Evolutionary conservation across 2,888 invertebrate species (phyloP), one percentile per base, ranked within the genome.

Genomic region (Aproaerema taeniolella): DNA sequence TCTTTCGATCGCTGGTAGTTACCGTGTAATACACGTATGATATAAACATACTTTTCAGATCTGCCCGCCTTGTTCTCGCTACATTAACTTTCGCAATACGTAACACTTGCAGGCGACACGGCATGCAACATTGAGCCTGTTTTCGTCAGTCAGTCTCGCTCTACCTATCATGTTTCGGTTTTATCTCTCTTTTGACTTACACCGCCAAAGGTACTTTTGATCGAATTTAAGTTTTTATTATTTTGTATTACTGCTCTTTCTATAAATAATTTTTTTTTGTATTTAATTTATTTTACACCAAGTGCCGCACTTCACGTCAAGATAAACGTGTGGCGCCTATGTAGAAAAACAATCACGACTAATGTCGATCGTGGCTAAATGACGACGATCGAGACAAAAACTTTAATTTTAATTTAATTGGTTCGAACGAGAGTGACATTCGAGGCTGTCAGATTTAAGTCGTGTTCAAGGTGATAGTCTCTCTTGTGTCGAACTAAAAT

Each of bases 401-500:
- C 63, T 67, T 71, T 69, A 68, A 69, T 73, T 75, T 73, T 65
- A 69, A 67, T 72, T 77, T 71, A 77, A 74, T 74, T 75, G 72
- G 68, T 73, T 63, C 69, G 60, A 60, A 67, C 76, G 73, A 78
- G 74, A 82, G 78, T 78, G 79, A 78, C 80, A 83, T 77, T 85
- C 76, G 77, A 76, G 68, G 77, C 72, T 85, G 85, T 86, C 83
- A 85, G 83, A 85, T 85, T 85, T 86, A 83, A 81, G 80, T 77
- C 76, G 75, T 61, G 69, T 73, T 81, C 83, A 85, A 85, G 86
- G 85, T 74, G 81, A 83, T 79, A 82, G 79, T 75, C 79, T 76
- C 81, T 77, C 75, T 78, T 70, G 67, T 66, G 65, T 70, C 73
- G 77, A 65, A 66, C 73, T 71, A 78, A 82, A 80, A 82, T 81